Evolutionary conservation across 2,888 invertebrate genomes (phyloP).

Genomic region (Octonoba sinensis): DNA sequence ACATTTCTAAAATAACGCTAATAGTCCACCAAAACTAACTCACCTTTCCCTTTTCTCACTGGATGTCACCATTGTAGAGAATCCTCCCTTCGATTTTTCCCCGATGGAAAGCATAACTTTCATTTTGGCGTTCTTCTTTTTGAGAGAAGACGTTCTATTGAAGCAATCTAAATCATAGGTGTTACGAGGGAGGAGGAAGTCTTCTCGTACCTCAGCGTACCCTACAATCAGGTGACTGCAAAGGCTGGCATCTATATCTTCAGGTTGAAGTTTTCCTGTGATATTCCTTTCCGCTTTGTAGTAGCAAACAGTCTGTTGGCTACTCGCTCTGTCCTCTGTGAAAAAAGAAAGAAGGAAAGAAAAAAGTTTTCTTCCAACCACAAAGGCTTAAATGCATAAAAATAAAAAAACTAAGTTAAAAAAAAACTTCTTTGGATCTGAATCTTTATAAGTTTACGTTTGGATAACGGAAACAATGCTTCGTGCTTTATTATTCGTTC

Average conservation of each 20-base stretch:
- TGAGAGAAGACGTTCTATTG: conserved; percentile 48
- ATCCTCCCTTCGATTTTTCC: conserved; percentile 47
- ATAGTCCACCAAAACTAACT: background rate
- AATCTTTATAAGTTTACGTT: too few relatives aligned
- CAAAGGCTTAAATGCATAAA: too few relatives aligned
- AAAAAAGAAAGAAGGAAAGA: background rate
- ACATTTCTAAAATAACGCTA: too few relatives aligned
- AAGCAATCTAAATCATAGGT: conserved; percentile 45
- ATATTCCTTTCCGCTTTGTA: conserved; percentile 47
- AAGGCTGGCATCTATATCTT: conserved; percentile 73
- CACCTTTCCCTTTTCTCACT: conserved; percentile 72
- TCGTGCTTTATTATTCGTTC: too few relatives aligned
- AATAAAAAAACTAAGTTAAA: too few relatives aligned
- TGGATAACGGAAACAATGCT: too few relatives aligned
- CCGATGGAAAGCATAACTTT: conserved; percentile 84
- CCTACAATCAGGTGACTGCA: conserved; percentile 89
- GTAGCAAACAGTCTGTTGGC: conserved; percentile 48
- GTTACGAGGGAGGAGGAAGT: conserved; percentile 72
- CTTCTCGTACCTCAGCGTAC: conserved; percentile 79
- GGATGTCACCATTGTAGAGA: conserved; percentile 51
- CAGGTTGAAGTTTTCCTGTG: conserved; percentile 50
- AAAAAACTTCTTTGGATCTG: too few relatives aligned
- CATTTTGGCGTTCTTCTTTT: conserved; percentile 73
- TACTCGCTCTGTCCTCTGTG: conserved; percentile 48
- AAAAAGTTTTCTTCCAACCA: too few relatives aligned